Base-by-base conservation (phyloP, 2,113 vertebrate species). In the Pseudorectes ferrugineus region DNA sequence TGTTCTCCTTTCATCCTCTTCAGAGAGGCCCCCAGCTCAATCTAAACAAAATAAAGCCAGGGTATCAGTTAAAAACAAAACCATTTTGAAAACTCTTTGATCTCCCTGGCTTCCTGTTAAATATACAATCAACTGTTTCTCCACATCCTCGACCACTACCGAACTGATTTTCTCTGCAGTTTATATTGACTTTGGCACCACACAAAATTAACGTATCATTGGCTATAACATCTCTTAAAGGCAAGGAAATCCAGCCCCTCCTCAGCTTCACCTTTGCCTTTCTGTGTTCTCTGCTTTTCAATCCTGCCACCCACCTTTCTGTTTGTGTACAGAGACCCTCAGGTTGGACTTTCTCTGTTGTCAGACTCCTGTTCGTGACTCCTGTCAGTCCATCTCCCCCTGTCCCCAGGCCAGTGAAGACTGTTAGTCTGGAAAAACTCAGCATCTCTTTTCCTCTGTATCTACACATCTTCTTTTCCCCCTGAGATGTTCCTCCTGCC, bases 11-110 rank as follows among this genome's bases (percentile, higher is more conserved):
- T 93, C 93, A 96, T 96, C 96, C 96, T 95, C 95, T 96, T 84
- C 83, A 74, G 67, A 80, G 94, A 84, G 87, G 86, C 88, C 93
- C 80, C 91, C 67, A 85, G 94, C 89, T 96, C 92, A 88, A 92
- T 85, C 78, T 96, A 96, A 97, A 92, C 95, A 96, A 96, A 94
- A 96, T 96, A 94, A 93, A 94, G 65, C 85, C 93, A 78, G 91
- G 87, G 87, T 93, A 95, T 95, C 94, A 75, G 93, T 92, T 88
- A 89, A 95, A 97, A 97, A 96, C 92, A 96, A 91, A 95, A 85
- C 90, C 76, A 51, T 85, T 95, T 89, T 87, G 84, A 75, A 94
- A 95, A 59, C 68, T 57, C 89, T 96, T 96, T 95, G 83, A 96
- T 95, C 93, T 97, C 84, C 45, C 70, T 88, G 89, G 61, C 93